These are phyloP conservation scores for Syrmaticus mikado DNA, from an alignment of 2,113 vertebrate species.

Conservation along the genomic window DNA sequence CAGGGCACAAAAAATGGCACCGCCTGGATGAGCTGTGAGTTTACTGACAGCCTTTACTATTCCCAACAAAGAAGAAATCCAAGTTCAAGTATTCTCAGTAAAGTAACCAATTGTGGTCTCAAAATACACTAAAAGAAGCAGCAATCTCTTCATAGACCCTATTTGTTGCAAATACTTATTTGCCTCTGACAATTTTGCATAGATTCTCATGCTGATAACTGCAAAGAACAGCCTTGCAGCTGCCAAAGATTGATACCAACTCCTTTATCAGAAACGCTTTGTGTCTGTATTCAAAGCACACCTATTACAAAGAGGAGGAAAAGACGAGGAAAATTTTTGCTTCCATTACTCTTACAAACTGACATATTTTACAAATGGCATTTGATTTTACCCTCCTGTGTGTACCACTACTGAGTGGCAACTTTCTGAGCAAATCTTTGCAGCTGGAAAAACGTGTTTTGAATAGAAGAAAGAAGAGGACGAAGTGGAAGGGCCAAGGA, in stretches of 20 bases:
- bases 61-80: background rate
- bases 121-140: background rate
- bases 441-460: background rate
- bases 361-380: background rate
- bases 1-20: background rate
- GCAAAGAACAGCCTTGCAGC: background rate
- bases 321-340: background rate
- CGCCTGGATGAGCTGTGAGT: background rate
- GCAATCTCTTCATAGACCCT: background rate
- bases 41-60: background rate
- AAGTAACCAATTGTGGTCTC: background rate
- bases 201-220: background rate
- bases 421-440: background rate
- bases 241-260: background rate
- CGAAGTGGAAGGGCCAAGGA: background rate
- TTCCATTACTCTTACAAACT: background rate
- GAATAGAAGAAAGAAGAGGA: background rate
- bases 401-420: background rate
- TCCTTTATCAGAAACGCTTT: background rate
- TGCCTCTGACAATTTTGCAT: background rate
- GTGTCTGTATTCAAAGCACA: accelerated
- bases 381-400: background rate
- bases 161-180: background rate
- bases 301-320: background rate
- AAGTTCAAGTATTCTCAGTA: background rate